These are phyloP conservation scores for Achroia grisella DNA, from an alignment of 1,140 invertebrate genomes.

Conservation along the genomic window DNA sequence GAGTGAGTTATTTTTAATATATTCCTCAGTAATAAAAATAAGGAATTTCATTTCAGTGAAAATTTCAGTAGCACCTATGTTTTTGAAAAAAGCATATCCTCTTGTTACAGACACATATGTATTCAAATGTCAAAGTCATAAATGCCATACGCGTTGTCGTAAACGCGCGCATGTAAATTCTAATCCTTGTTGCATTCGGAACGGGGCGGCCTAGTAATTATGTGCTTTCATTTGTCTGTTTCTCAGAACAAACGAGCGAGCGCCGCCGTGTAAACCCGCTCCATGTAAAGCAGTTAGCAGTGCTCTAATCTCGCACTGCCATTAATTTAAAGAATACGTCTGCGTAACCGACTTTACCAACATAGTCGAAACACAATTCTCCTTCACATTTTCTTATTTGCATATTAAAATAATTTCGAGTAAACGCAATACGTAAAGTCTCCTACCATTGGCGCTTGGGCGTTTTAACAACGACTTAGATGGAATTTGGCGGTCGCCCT, in stretches of 20 bases:
- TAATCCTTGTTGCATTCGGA: constrained; percentile 70
- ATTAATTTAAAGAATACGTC: constrained; percentile 73
- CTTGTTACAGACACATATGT: constrained; percentile 29
- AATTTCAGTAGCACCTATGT: background rate
- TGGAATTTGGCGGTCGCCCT: constrained; percentile 6
- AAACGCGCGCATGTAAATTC: constrained; percentile 65
- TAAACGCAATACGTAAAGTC: constrained; percentile 65
- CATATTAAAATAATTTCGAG: constrained; percentile 73
- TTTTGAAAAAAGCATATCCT: constrained; percentile 15
- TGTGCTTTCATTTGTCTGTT: constrained; percentile 72
- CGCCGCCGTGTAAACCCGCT: constrained; percentile 49
- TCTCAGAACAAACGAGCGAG: constrained; percentile 62
- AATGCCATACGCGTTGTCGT: constrained; percentile 66
- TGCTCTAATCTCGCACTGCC: constrained; percentile 66
- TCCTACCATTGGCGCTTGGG: constrained; percentile 30
- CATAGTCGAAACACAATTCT: constrained; percentile 66
- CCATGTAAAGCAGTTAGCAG: constrained; percentile 71
- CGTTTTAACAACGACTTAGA: constrained; percentile 25
- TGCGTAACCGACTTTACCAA: constrained; percentile 58
- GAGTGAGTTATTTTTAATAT: too few relatives aligned
- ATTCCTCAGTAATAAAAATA: too few relatives aligned
- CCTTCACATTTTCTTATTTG: constrained; percentile 71
- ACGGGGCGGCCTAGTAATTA: constrained; percentile 69
- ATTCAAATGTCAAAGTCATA: constrained; percentile 64
- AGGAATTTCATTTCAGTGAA: too few relatives aligned